These are phyloP conservation scores for Pachycephala philippinensis DNA, from an alignment of 2,113 vertebrate species.

Conservation along the genomic window DNA sequence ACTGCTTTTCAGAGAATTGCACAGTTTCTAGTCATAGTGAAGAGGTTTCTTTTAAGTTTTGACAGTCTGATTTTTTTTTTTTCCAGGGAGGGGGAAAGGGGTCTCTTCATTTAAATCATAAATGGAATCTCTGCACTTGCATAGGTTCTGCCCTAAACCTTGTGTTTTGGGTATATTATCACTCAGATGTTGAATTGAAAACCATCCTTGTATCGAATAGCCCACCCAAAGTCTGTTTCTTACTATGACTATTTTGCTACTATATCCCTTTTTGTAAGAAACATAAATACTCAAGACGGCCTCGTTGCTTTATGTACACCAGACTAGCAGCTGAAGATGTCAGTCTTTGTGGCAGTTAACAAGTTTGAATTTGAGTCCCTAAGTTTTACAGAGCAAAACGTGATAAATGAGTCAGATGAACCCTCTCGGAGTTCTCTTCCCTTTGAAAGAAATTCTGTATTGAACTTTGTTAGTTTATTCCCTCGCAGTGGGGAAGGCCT, in stretches of 20 bases:
- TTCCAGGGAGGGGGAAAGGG: neutral
- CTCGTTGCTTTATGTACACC: neutral
- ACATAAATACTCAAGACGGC: neutral
- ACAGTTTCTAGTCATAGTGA: slow-evolving; percentile 3
- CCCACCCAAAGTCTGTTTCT: slow-evolving; percentile 21
- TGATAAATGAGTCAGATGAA: slow-evolving; percentile 1
- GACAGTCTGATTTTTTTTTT: neutral
- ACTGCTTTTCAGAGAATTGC: slow-evolving; percentile 35
- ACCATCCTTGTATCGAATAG: slow-evolving; percentile 50
- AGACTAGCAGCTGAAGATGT: slow-evolving; percentile 12
- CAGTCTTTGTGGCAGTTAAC: neutral
- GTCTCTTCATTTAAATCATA: neutral
- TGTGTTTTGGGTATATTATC: neutral
- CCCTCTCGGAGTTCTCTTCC: neutral
- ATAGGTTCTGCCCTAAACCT: neutral
- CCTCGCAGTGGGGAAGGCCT: neutral
- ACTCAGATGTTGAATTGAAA: slow-evolving; percentile 13
- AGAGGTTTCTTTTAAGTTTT: neutral
- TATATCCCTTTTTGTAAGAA: neutral
- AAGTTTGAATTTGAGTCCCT: slow-evolving; percentile 17
- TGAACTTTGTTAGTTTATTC: slow-evolving; percentile 9
- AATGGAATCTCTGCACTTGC: neutral
- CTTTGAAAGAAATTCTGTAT: neutral
- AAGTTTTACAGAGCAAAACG: neutral
- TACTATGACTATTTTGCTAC: slow-evolving; percentile 29